phyloP scores from a whole-genome alignment of 2,888 invertebrate species.

The Augiades crinisus region DNA sequence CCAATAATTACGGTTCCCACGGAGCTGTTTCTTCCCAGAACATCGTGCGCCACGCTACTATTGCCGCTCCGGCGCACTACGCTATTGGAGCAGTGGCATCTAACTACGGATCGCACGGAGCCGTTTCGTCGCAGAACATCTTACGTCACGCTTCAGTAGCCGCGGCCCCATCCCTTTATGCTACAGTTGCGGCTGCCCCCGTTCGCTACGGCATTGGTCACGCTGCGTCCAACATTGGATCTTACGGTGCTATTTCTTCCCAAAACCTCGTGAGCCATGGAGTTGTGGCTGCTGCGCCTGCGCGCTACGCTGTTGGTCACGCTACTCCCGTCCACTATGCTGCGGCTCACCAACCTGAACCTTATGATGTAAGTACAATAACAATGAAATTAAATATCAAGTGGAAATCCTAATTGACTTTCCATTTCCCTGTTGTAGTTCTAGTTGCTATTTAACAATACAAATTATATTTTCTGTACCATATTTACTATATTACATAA shows the following conservation, averaged over 20 bases:
- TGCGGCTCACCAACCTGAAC: conserved; percentile 42
- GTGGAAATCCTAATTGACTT: too few relatives aligned
- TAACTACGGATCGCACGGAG: conserved; percentile 26
- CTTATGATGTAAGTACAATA: conserved; percentile 48
- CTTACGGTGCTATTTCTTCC: conserved; percentile 29
- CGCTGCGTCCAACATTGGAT: conserved; percentile 20
- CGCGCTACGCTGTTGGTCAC: conserved; percentile 37
- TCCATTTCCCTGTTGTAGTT: too few relatives aligned
- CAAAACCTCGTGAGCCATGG: conserved; percentile 33
- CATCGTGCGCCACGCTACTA: conserved; percentile 49
- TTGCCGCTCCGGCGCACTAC: conserved; percentile 7
- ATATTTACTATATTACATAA: not conserved
- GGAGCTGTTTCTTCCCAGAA: conserved; percentile 56
- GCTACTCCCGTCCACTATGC: conserved; percentile 41
- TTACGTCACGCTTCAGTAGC: conserved; percentile 23
- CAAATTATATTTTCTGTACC: not conserved
- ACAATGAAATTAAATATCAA: not conserved
- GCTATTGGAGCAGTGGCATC: conserved; percentile 10
- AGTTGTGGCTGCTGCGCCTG: conserved; percentile 34
- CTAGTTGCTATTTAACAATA: too few relatives aligned
- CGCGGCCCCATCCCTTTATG: conserved; percentile 21
- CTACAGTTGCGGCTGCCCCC: conserved; percentile 34
- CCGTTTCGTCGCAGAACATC: conserved; percentile 32
- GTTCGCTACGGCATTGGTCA: conserved; percentile 13
- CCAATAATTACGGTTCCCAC: conserved; percentile 39